phyloP scores from a whole-genome alignment of 2,113 vertebrate genomes.

The Tympanuchus pallidicinctus region DNA sequence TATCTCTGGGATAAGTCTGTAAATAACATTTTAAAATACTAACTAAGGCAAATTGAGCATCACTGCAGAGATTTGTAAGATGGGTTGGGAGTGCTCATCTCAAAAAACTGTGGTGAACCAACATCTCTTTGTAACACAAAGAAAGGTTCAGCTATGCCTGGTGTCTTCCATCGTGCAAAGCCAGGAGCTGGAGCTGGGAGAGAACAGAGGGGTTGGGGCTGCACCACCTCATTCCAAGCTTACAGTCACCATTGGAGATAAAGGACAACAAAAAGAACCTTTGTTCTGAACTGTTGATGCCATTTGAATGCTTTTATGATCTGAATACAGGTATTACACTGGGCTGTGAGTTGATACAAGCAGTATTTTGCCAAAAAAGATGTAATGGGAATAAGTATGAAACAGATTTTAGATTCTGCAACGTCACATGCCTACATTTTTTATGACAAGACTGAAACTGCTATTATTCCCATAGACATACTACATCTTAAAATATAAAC shows the following conservation, averaged over 20 bases:
- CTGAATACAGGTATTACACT: neutral
- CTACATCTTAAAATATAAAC: neutral
- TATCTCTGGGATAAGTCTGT: neutral
- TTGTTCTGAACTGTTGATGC: neutral
- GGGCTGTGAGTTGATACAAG: no score
- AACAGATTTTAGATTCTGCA: neutral
- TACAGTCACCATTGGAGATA: neutral
- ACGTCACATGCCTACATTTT: neutral
- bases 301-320: neutral
- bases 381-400: neutral
- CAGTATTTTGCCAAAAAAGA: neutral
- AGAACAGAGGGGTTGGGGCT: neutral
- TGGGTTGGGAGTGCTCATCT: neutral
- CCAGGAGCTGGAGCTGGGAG: neutral
- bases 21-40: neutral
- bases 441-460: neutral
- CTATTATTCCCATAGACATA: neutral
- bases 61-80: neutral
- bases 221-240: neutral
- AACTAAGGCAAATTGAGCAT: neutral
- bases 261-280: neutral
- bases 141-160: accelerated
- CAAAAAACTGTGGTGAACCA: neutral
- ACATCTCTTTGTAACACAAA: neutral
- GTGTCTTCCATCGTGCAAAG: neutral